These are phyloP conservation scores for Spinus olivaceus DNA, from an alignment of 2,797 vertebrate species.

Conservation along the genomic window DNA sequence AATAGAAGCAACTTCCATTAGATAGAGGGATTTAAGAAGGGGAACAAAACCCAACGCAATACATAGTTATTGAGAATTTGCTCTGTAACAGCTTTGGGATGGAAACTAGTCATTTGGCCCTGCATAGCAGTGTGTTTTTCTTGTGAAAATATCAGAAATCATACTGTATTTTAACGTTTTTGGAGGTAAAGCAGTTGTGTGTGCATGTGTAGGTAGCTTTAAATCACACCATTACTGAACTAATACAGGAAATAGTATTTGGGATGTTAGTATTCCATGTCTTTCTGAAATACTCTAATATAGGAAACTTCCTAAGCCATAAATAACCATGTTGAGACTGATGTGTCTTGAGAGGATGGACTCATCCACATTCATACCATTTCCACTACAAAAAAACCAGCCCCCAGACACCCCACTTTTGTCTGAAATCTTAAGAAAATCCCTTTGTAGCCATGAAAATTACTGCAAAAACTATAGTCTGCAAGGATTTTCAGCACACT, in stretches of 20 bases:
- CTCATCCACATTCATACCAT: neutral
- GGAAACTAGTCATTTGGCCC: neutral
- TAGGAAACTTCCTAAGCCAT: neutral
- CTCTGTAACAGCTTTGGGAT: neutral
- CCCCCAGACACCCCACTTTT: neutral
- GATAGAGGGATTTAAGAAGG: neutral
- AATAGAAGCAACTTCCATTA: fast-evolving
- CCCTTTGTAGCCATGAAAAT: neutral
- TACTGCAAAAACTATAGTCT: neutral
- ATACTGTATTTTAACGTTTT: neutral
- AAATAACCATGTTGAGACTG: neutral
- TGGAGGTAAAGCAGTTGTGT: neutral
- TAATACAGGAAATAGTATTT: neutral
- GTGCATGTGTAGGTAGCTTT: neutral
- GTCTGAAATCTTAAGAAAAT: neutral
- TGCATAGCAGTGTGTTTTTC: neutral
- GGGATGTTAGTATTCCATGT: neutral
- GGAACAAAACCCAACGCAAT: neutral
- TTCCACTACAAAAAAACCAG: neutral
- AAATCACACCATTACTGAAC: neutral
- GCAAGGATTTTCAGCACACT: neutral
- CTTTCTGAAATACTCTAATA: neutral
- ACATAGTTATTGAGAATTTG: neutral
- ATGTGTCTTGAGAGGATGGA: neutral
- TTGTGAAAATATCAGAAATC: neutral